Conservation (phyloP, 2,113 vertebrate species). For the Pycnonotus jocosus region DNA sequence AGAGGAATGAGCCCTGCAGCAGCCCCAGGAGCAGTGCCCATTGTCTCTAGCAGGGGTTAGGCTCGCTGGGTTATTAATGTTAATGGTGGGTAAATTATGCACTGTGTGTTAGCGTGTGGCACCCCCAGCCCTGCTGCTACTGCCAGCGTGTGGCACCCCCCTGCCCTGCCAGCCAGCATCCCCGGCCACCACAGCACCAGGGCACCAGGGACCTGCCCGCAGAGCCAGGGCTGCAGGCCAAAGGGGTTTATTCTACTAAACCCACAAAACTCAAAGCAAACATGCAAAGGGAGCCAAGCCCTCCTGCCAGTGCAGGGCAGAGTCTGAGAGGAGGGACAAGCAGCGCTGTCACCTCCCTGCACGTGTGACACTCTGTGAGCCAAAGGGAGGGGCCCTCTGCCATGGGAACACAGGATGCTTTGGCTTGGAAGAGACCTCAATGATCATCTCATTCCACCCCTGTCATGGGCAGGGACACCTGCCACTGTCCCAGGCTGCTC, state of each 20-base stretch:
- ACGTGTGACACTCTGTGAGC: fast-evolving
- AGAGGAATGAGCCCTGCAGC: neutral
- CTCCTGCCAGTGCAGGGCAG: neutral
- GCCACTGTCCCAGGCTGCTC: fast-evolving
- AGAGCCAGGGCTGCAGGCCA: neutral
- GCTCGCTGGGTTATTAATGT: neutral
- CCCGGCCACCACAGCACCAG: neutral
- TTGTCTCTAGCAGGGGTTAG: neutral
- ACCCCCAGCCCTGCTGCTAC: neutral
- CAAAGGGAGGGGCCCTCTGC: neutral
- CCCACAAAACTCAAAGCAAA: neutral
- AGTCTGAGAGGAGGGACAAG: neutral
- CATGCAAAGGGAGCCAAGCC: neutral
- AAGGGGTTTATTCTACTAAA: neutral
- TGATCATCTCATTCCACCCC: fast-evolving
- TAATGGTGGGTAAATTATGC: neutral
- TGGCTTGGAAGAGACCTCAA: neutral
- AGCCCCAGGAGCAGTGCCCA: neutral
- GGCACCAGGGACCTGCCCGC: neutral
- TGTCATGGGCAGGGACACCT: neutral
- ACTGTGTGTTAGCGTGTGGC: neutral
- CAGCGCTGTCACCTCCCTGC: neutral
- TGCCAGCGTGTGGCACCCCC: neutral
- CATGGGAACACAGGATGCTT: neutral
- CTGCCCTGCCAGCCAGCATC: neutral